A percentile compares a stretch with the other conserved stretches of the same genome.
Conservation (phyloP, 1,140 invertebrate genomes). For the Leucophenga varia region DNA sequence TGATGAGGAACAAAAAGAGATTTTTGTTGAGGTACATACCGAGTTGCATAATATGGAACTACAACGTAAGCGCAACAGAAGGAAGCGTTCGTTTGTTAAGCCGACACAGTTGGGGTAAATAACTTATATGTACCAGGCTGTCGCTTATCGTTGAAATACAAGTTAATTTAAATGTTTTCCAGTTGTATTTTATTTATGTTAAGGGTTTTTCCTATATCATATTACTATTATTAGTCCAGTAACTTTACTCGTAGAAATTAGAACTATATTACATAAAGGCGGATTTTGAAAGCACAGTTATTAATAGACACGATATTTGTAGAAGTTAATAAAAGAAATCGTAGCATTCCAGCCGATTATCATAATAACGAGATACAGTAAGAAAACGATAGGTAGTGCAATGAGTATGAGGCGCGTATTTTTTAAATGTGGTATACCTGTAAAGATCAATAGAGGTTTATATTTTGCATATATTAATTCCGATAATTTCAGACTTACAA, state of each 20-base stretch:
- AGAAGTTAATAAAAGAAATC: conserved; percentile 75
- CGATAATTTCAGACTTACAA: conserved; percentile 65
- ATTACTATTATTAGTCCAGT: too few relatives aligned
- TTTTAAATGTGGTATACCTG: conserved; percentile 87
- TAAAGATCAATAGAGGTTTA: conserved; percentile 47
- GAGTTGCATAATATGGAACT: conserved; percentile 73
- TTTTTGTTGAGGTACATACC: conserved; percentile 79
- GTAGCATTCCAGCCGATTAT: conserved; percentile 72
- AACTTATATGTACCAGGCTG: too few relatives aligned
- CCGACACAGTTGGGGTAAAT: conserved; percentile 63
- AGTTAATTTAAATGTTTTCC: too few relatives aligned
- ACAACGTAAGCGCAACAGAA: conserved; percentile 66
- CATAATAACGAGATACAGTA: conserved; percentile 81
- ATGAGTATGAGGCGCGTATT: conserved; percentile 87
- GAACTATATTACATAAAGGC: too few relatives aligned
- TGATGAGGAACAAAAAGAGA: conserved; percentile 82
- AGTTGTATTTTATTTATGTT: too few relatives aligned
- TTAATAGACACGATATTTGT: conserved; percentile 68
- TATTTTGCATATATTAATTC: neutral
- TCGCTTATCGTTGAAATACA: too few relatives aligned
- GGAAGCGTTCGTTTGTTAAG: conserved; percentile 67
- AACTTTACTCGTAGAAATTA: too few relatives aligned
- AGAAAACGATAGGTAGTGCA: conserved; percentile 75
- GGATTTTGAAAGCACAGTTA: neutral
- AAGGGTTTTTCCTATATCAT: too few relatives aligned